Evolutionary conservation across 2,888 invertebrate genomes (phyloP).

Genomic region (Nasonovia ribisnigri): DNA sequence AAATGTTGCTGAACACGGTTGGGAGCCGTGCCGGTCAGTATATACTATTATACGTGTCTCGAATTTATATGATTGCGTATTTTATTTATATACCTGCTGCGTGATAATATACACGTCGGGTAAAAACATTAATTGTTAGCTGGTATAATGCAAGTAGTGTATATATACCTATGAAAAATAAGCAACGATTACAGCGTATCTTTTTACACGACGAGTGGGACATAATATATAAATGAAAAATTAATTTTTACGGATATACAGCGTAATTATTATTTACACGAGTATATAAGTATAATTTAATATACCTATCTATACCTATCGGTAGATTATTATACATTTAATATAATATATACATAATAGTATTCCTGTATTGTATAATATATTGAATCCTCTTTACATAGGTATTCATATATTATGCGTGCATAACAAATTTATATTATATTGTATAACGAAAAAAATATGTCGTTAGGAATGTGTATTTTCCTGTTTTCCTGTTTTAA

Average conservation of each 20-base stretch:
- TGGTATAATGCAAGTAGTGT: neutral
- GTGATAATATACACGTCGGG: neutral
- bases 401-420: neutral
- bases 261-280: neutral
- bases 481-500: neutral
- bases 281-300: neutral
- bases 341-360: neutral
- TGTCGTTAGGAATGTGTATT: neutral
- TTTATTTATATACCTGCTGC: conserved; percentile 4
- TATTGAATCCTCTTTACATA: neutral
- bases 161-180: neutral
- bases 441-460: neutral
- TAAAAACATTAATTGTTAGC: conserved; percentile 8
- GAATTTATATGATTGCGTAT: neutral
- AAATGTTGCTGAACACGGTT: conserved; percentile 5
- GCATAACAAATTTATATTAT: neutral
- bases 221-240: conserved; percentile 1
- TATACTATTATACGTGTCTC: neutral
- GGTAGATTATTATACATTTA: neutral
- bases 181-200: neutral
- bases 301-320: neutral
- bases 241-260: neutral
- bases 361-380: neutral
- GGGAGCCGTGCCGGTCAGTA: neutral
- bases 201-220: neutral